A percentile compares a stretch with the other conserved stretches of the same genome.
These are phyloP conservation scores for Notarius lentiginosus DNA, from an alignment of 2,113 vertebrate species.

Conservation along the genomic window DNA sequence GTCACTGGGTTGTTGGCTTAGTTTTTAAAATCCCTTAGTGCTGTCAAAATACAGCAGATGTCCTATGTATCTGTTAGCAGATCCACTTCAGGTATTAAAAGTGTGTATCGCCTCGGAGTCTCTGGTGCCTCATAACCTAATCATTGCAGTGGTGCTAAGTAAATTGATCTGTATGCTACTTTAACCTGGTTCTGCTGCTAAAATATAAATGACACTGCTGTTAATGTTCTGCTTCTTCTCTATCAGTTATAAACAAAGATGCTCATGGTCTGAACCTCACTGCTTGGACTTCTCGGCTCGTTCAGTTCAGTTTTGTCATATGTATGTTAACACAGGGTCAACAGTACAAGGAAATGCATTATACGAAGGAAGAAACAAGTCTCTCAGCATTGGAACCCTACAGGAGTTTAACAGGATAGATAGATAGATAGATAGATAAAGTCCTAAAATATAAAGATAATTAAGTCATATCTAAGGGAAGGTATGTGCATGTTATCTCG, in stretches of 20 bases:
- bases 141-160: neutral
- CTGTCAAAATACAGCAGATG: conserved; percentile 35
- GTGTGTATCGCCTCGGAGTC: neutral
- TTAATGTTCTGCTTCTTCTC: neutral
- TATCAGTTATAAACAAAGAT: neutral
- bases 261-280: neutral
- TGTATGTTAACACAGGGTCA: too few relatives aligned
- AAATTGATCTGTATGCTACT: neutral
- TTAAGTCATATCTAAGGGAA: too few relatives aligned
- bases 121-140: neutral
- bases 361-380: too few relatives aligned
- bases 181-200: neutral
- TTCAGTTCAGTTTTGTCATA: too few relatives aligned
- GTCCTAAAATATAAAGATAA: too few relatives aligned
- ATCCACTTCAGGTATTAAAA: conserved; percentile 1
- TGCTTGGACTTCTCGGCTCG: neutral
- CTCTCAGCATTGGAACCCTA: too few relatives aligned
- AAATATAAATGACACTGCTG: neutral
- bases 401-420: too few relatives aligned
- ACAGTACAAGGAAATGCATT: too few relatives aligned
- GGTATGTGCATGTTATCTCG: too few relatives aligned
- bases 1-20: neutral
- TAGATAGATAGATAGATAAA: too few relatives aligned
- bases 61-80: neutral
- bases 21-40: conserved; percentile 31